These are phyloP conservation scores for Pitangus sulphuratus DNA, from an alignment of 2,797 vertebrate genomes.

Conservation along the genomic window DNA sequence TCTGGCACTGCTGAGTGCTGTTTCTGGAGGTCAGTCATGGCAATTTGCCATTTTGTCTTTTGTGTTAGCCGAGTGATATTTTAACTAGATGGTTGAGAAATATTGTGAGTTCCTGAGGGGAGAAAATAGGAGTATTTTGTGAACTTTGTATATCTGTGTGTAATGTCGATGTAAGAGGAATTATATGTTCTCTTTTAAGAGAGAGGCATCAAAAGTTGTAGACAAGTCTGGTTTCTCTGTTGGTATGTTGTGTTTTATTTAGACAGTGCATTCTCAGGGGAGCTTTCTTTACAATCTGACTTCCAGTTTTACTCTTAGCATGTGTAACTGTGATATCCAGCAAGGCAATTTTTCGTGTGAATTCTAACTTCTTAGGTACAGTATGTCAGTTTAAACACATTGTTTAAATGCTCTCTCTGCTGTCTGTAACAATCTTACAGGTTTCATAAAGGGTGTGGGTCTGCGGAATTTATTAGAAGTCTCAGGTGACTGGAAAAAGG, in stretches of 20 bases:
- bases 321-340: not conserved
- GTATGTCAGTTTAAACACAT: not conserved
- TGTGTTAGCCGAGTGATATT: constrained; percentile 21
- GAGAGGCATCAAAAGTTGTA: not conserved
- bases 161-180: not conserved
- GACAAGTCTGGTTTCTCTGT: not conserved
- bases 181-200: not conserved
- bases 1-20: not conserved
- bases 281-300: not conserved
- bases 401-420: not conserved
- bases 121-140: constrained; percentile 1
- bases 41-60: constrained; percentile 33
- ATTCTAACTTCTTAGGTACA: not conserved
- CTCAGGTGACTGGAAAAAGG: not conserved
- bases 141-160: constrained; percentile 15
- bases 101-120: not conserved
- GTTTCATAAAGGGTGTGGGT: not conserved
- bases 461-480: not conserved
- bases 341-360: not conserved
- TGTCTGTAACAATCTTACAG: not conserved
- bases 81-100: constrained; percentile 59
- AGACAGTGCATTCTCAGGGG: not conserved
- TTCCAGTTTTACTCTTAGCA: not conserved
- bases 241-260: not conserved
- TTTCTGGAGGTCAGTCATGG: not conserved